These are phyloP conservation scores for Babylonia areolata DNA, from an alignment of 1,140 invertebrate genomes.

Conservation along the genomic window DNA sequence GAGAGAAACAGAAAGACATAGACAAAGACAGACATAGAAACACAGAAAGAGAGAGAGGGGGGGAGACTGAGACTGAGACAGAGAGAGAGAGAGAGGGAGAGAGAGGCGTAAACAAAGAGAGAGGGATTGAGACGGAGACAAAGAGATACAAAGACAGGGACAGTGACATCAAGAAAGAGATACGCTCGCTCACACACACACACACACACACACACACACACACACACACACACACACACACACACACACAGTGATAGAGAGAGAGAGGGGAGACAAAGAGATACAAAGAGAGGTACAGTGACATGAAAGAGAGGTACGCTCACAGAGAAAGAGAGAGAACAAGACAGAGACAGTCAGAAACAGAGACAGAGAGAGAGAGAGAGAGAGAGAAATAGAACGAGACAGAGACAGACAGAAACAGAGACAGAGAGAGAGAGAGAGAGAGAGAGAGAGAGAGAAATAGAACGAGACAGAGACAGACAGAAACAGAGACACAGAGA, in stretches of 20 bases:
- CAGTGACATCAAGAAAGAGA: too few relatives aligned
- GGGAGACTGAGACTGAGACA: too few relatives aligned
- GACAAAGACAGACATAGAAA: too few relatives aligned
- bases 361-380: not conserved
- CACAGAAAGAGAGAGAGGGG: too few relatives aligned
- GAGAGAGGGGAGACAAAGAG: not conserved
- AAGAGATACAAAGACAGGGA: too few relatives aligned
- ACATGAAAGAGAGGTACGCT: not conserved
- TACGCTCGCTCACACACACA: too few relatives aligned
- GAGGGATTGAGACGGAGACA: too few relatives aligned
- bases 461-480: not conserved
- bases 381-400: not conserved
- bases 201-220: too few relatives aligned
- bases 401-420: not conserved
- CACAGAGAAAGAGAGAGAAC: not conserved
- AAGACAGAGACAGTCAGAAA: not conserved
- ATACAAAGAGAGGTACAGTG: not conserved
- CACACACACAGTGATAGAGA: not conserved
- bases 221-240: too few relatives aligned
- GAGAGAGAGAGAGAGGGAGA: too few relatives aligned
- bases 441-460: not conserved
- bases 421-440: not conserved
- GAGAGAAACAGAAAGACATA: too few relatives aligned
- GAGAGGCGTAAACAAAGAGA: too few relatives aligned
- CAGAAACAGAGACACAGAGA: not conserved